These are phyloP conservation scores for Zaprionus kolodkinae DNA, from an alignment of 1,140 invertebrate species.

Conservation along the genomic window DNA sequence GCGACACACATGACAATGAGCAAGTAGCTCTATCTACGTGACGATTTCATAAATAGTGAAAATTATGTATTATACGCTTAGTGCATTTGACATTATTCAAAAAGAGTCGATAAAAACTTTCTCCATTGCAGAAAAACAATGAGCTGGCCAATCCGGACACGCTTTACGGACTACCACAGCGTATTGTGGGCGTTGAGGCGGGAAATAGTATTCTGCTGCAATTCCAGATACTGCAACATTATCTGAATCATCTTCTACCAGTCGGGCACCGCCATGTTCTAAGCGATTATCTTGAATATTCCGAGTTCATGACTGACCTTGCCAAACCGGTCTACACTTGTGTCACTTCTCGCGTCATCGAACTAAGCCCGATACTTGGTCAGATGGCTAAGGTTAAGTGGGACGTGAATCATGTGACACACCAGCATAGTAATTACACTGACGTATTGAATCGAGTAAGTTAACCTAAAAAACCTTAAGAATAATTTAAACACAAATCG, in stretches of 20 bases:
- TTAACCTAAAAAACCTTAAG: neutral
- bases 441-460: slow-evolving; percentile 88
- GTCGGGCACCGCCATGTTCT: slow-evolving; percentile 83
- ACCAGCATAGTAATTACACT: slow-evolving; percentile 96
- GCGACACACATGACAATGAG: neutral
- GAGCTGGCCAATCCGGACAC: slow-evolving; percentile 89
- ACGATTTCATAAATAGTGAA: neutral
- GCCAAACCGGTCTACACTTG: slow-evolving; percentile 93
- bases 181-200: slow-evolving; percentile 96
- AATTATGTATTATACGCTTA: neutral
- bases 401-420: slow-evolving; percentile 98
- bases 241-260: slow-evolving; percentile 91
- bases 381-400: slow-evolving; percentile 97
- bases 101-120: neutral
- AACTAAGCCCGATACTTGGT: slow-evolving; percentile 90
- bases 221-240: slow-evolving; percentile 92
- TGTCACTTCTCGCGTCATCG: slow-evolving; percentile 91
- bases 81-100: neutral
- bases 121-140: slow-evolving; percentile 80
- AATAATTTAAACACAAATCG: neutral
- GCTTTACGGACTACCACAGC: slow-evolving; percentile 92
- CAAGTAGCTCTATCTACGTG: neutral
- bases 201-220: slow-evolving; percentile 95
- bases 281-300: slow-evolving; percentile 83
- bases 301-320: slow-evolving; percentile 87